These are phyloP conservation scores for Mylabris phalerata DNA, from an alignment of 1,140 invertebrate species.

Conservation along the genomic window DNA sequence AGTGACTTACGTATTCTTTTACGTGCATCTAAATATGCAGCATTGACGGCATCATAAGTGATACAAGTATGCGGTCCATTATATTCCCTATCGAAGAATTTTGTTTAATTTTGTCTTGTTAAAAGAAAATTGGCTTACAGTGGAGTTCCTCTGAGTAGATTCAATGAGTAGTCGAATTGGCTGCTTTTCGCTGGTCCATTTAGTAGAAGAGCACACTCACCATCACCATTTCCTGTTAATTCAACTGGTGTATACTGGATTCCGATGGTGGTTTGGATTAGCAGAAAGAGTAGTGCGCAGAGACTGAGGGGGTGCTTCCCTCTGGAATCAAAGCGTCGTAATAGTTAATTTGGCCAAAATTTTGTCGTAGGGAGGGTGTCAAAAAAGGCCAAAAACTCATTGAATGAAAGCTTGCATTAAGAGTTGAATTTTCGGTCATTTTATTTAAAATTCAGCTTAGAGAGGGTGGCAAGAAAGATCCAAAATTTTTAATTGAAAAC, in stretches of 20 bases:
- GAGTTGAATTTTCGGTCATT: no score
- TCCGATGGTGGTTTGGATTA: slow-evolving; percentile 9
- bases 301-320: no score
- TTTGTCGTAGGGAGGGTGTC: no score
- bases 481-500: no score
- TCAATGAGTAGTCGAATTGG: slow-evolving; percentile 74
- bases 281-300: background rate
- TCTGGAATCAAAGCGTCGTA: no score
- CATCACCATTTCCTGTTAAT: slow-evolving; percentile 41
- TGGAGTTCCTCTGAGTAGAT: slow-evolving; percentile 61
- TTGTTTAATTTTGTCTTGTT: background rate
- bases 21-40: slow-evolving; percentile 78
- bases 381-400: no score
- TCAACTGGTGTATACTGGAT: slow-evolving; percentile 39
- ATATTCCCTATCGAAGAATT: slow-evolving; percentile 54
- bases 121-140: slow-evolving; percentile 47
- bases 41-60: slow-evolving; percentile 85
- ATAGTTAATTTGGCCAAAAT: no score
- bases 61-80: slow-evolving; percentile 75
- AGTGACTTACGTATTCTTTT: slow-evolving; percentile 71
- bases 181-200: slow-evolving; percentile 65
- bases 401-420: no score
- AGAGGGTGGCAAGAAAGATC: no score
- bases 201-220: slow-evolving; percentile 70
- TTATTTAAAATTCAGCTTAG: no score